Percentiles rank a stretch among this genome's conserved stretches.
Evolutionary conservation across 92 coral and sea anemone genomes (phyloP).

Genomic region (Muricea muricata): DNA sequence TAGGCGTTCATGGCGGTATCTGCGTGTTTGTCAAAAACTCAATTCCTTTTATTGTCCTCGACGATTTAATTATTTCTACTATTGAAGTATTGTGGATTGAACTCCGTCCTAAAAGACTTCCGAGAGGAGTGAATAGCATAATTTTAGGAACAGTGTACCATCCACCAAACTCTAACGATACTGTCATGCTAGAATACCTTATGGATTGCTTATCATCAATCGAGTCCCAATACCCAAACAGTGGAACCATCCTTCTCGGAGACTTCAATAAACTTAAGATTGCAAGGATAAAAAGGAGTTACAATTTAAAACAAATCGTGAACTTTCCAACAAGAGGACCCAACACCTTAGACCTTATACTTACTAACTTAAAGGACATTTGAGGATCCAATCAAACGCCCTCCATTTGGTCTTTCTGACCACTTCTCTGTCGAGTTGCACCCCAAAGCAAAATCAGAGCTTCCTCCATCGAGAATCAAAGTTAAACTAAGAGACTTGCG

Average conservation of each 20-base stretch:
- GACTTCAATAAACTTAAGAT: constrained; percentile 46
- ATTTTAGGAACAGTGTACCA: constrained; percentile 37
- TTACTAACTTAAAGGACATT: background rate
- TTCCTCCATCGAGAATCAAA: background rate
- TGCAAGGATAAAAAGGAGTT: background rate
- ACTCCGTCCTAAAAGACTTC: constrained; percentile 40
- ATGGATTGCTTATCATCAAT: constrained; percentile 18
- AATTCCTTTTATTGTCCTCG: background rate
- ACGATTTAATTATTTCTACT: background rate
- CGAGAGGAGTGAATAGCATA: no score
- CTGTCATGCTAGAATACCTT: constrained; percentile 15
- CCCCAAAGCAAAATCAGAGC: constrained; percentile 43
- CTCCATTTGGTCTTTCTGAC: constrained; percentile 36
- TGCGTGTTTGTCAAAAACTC: constrained; percentile 7
- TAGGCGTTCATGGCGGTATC: constrained; percentile 35
- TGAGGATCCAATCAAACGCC: constrained; percentile 13
- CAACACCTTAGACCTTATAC: constrained; percentile 15
- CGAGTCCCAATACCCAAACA: constrained; percentile 28
- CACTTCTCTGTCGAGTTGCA: constrained; percentile 39
- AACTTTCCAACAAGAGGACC: constrained; percentile 25
- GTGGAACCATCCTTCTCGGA: constrained; percentile 34
- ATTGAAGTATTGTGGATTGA: constrained; percentile 44
- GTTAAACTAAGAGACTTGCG: constrained; percentile 39
- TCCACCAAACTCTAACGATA: constrained; percentile 37
- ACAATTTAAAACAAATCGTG: constrained; percentile 42